These are phyloP conservation scores for Anthonomus grandis DNA, from an alignment of 1,140 invertebrate species.

Conservation along the genomic window DNA sequence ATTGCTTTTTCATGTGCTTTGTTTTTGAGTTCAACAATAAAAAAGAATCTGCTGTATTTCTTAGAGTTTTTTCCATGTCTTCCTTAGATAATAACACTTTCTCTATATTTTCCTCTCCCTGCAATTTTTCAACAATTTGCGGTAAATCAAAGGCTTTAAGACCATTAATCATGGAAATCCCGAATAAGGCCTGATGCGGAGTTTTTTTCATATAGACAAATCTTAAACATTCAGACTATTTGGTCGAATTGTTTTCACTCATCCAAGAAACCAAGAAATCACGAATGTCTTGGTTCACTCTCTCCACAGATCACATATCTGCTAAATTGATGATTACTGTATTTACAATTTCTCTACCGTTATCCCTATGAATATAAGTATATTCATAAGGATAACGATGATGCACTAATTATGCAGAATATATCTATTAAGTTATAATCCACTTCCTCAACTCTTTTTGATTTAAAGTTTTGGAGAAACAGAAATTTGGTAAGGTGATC, in stretches of 20 bases:
- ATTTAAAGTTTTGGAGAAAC: slow-evolving; percentile 3
- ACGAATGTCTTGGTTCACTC: slow-evolving; percentile 42
- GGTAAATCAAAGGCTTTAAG: too few relatives aligned
- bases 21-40: background rate
- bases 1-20: background rate
- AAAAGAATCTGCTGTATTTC: background rate
- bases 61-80: background rate
- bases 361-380: slow-evolving; percentile 46
- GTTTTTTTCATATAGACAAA: slow-evolving; percentile 45
- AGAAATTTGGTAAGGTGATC: slow-evolving; percentile 16
- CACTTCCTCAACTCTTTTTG: slow-evolving; percentile 11
- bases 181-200: too few relatives aligned
- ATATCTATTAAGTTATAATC: slow-evolving; percentile 31
- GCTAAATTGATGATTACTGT: slow-evolving; percentile 40
- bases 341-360: slow-evolving; percentile 43
- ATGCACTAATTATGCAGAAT: slow-evolving; percentile 43
- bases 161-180: slow-evolving; percentile 19
- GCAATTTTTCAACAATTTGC: too few relatives aligned
- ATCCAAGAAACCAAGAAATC: slow-evolving; percentile 41
- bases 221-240: slow-evolving; percentile 41
- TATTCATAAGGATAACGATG: slow-evolving; percentile 36
- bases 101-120: too few relatives aligned
- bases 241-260: slow-evolving; percentile 34
- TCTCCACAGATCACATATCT: slow-evolving; percentile 47
- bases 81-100: background rate